Evolutionary conservation across 2,113 vertebrate genomes (phyloP), one percentile per base, ranked within the genome.

Genomic region (Delphinus delphis): DNA sequence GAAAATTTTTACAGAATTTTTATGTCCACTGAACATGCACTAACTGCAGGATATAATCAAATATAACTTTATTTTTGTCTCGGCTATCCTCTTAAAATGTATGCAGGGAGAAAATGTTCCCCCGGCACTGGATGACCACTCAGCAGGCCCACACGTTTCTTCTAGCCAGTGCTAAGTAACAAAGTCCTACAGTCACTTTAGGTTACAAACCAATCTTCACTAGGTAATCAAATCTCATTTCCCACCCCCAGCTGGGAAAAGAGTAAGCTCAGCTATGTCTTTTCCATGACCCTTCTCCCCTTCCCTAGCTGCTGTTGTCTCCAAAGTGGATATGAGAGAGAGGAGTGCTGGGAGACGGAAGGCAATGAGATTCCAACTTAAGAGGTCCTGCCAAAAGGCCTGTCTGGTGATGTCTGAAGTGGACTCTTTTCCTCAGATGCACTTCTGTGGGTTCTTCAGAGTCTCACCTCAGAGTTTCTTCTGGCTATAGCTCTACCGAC

Each of bases 1-100:
- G 21, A 89, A 95, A 15, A 70, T 38, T 73, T 67, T 93, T 62
- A 86, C 17, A 95, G 71, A 90, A 65, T 90, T 82, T 82, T 58
- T 36, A 71, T 20, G 26, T 84, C 73, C 62, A 41, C 6, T 73
- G 63, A 93, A 80, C 3, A 63, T 83, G 23, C 47, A 93, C 74
- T 88, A 93, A 76, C 12, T 77, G 36, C 1, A 50, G 38, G n/a
- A 87, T 83, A 77, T 41, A 77, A 77, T 82, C 31, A 71, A 55
- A 55, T 41, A 65, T 36, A 85, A 11, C 80, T 81, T 81, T 21
- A 47, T 53, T n/a, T 86, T 65, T 44, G 44, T 58, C 80, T 81
- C 23, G 0, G 73, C 14, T 67, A 47, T 38, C 25, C 25, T 82
- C 67, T 76, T 82, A 86, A 93, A 76, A 70, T 18, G 33, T 20